Conservation (phyloP, 2,797 vertebrate species). For the Esox lucius region DNA sequence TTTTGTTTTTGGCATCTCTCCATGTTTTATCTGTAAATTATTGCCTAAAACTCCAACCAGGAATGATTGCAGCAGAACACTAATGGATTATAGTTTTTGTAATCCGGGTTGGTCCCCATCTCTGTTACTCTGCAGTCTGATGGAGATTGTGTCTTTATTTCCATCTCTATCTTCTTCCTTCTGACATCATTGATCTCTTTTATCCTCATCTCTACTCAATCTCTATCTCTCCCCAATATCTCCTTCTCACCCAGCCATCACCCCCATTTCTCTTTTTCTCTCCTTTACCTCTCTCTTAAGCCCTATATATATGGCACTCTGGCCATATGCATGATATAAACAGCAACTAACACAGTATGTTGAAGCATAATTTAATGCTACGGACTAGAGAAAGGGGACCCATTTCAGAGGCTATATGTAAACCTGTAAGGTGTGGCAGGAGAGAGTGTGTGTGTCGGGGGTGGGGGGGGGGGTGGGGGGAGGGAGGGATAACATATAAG, state of each 20-base stretch:
- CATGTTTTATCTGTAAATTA: constrained; percentile 1
- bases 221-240: background rate
- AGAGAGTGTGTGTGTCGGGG: constrained; percentile 32
- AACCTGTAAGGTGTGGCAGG: too few species aligned
- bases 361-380: too few species aligned
- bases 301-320: background rate
- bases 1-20: constrained; percentile 12
- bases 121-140: background rate
- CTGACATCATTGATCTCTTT: background rate
- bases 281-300: background rate
- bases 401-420: too few species aligned
- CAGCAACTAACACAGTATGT: background rate
- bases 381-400: too few species aligned
- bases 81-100: constrained; percentile 3
- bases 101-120: background rate
- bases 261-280: background rate
- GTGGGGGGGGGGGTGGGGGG: background rate
- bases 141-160: background rate
- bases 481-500: too few species aligned
- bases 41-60: background rate
- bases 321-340: background rate
- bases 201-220: background rate
- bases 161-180: background rate
- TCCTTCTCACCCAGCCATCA: background rate
- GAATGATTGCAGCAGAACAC: background rate